Conservation (phyloP, 53 echinoderm and acorn worm genomes). For the Luidia sarsii region DNA sequence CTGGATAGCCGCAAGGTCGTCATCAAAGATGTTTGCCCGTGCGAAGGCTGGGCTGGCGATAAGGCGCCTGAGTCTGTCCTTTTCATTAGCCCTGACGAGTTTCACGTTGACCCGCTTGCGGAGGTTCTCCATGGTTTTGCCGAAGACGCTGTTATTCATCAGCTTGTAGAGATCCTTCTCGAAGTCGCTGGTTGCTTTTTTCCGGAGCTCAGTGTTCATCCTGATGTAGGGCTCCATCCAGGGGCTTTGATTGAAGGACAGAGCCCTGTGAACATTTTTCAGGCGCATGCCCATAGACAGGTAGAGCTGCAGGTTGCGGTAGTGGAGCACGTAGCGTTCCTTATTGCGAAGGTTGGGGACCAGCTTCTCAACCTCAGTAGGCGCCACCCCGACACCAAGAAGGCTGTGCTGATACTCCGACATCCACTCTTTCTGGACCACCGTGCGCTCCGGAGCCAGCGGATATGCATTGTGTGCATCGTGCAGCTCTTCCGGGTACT, state of each 20-base stretch:
- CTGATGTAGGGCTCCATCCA: slow-evolving; percentile 55
- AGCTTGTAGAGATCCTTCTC: slow-evolving; percentile 64
- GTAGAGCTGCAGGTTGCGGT: slow-evolving; percentile 33
- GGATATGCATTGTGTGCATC: slow-evolving; percentile 48
- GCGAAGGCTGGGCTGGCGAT: slow-evolving; percentile 21
- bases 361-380: slow-evolving; percentile 32
- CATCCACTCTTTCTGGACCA: slow-evolving; percentile 12
- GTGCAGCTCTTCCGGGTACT: slow-evolving; percentile 29
- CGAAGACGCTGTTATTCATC: slow-evolving; percentile 58
- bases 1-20: slow-evolving; percentile 40
- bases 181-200: slow-evolving; percentile 53
- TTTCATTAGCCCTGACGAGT: slow-evolving; percentile 1
- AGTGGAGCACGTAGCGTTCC: slow-evolving; percentile 38
- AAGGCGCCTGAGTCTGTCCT: slow-evolving; percentile 4
- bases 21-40: slow-evolving; percentile 11
- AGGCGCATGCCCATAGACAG: slow-evolving; percentile 1
- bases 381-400: background rate
- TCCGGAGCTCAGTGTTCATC: slow-evolving; percentile 55
- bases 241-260: slow-evolving; percentile 31
- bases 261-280: slow-evolving; percentile 19
- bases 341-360: slow-evolving; percentile 30
- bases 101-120: slow-evolving; percentile 16
- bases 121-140: slow-evolving; percentile 53
- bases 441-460: slow-evolving; percentile 47
- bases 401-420: background rate